Conservation (phyloP, 1,140 invertebrate genomes). For the Psix sp. region DNA sequence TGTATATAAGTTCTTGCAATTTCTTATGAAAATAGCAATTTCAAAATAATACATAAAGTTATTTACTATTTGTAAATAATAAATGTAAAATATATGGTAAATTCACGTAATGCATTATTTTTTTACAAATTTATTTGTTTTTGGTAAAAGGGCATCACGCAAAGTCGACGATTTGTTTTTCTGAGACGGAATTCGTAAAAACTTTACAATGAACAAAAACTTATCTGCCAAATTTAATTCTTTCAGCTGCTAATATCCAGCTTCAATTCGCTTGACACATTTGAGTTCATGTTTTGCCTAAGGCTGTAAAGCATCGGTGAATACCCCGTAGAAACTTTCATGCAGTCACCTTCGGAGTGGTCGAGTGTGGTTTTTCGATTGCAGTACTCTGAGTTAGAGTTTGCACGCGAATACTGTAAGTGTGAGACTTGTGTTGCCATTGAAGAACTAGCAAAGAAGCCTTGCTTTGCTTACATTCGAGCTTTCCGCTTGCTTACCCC, state of each 20-base stretch:
- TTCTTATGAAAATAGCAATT: too few relatives aligned
- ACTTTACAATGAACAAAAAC: slow-evolving; percentile 17
- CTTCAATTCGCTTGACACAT: slow-evolving; percentile 53
- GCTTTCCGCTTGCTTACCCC: slow-evolving; percentile 17
- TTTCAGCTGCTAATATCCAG: slow-evolving; percentile 54
- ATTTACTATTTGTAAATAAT: too few relatives aligned
- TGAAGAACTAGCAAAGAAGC: slow-evolving; percentile 49
- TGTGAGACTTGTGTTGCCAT: slow-evolving; percentile 54
- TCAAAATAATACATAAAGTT: too few relatives aligned
- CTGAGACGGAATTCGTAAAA: too few relatives aligned
- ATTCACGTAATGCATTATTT: too few relatives aligned
- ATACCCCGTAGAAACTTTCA: slow-evolving; percentile 56
- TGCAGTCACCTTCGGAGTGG: slow-evolving; percentile 50
- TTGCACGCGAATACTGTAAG: slow-evolving; percentile 53
- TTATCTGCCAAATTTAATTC: slow-evolving; percentile 57
- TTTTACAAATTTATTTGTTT: too few relatives aligned
- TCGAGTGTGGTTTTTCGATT: slow-evolving; percentile 61
- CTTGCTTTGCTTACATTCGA: slow-evolving; percentile 44
- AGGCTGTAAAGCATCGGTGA: slow-evolving; percentile 54
- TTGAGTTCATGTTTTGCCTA: slow-evolving; percentile 45
- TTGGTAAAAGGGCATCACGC: too few relatives aligned
- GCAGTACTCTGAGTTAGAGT: slow-evolving; percentile 39
- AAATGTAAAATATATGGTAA: too few relatives aligned
- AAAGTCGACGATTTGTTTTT: too few relatives aligned
- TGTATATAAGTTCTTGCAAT: too few relatives aligned